These are phyloP conservation scores for Xenopus tropicalis DNA, from an alignment of 2,113 vertebrate genomes.

Conservation along the genomic window UCB_Xtro_10.0 CM004443.2:171771501-171772000, in stretches of 20 bases:
- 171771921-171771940: too few relatives aligned
- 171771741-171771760: conserved; percentile 43
- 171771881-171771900: neutral
- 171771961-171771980: too few relatives aligned
- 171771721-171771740: conserved; percentile 27
- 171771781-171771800: conserved; percentile 18
- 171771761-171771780: conserved; percentile 34
- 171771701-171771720: conserved; percentile 4
- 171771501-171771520: conserved; percentile 26
- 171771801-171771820: conserved; percentile 22
- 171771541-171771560: conserved; percentile 34
- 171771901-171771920: neutral
- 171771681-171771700: conserved; percentile 16
- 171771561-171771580: conserved; percentile 23
- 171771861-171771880: conserved; percentile 5
- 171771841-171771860: neutral
- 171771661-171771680: conserved; percentile 23
- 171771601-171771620: conserved; percentile 11
- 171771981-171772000: too few relatives aligned
- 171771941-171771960: too few relatives aligned
- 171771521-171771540: conserved; percentile 25
- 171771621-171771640: neutral
- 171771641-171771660: too few relatives aligned
- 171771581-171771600: conserved; percentile 32
- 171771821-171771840: neutral